Base-by-base conservation (phyloP, 2,797 vertebrate genomes). In the Protonibea diacanthus region DNA sequence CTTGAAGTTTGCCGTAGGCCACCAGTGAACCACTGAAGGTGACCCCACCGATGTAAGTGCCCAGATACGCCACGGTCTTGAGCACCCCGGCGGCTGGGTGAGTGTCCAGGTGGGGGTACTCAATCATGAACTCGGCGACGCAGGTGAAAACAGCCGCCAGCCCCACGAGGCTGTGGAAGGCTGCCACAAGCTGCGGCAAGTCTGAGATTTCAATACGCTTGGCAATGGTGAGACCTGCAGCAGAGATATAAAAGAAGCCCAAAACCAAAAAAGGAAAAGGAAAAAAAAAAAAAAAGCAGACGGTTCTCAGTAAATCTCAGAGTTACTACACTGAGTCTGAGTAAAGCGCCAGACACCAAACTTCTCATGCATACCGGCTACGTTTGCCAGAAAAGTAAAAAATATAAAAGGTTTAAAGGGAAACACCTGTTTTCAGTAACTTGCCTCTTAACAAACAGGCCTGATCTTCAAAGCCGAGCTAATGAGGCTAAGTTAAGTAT, bases 151-250 rank as follows among this genome's bases (percentile, higher is more conserved):
- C 92, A 3, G 94, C 96, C n/a, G 95, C 94, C 91, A 96, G 88
- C 17, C 88, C 92, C 81, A 94, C 93, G 25, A 96, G 94, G 91
- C 95, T 95, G 86, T 96, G 96, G 93, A 98, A 97, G 51, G 94
- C 94, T 45, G 95, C 94, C 84, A 97, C 95, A 20, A 96, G 90
- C 92, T 95, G 95, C 18, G 94, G 93, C 91, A 96, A 86, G 86
- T 96, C 95, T 60, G 93, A 91, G 86, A 96, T 96, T 93, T 96
- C 94, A 61, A 94, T 96, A 62, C 93, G 94, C 91, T 97, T 97
- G 86, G 94, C 95, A 80, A 95, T 95, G 45, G 93, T 96, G 86
- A 96, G 90, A 91, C 95, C 95, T 96, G 80, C 48, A 53, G 61
- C 11, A 0, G 1, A 58, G 45, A 76, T 27, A 29, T 33, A 14